Evolutionary conservation across 2,888 invertebrate genomes (phyloP), one percentile per base, ranked within the genome.

Genomic region (Meghimatium bilineatum): DNA sequence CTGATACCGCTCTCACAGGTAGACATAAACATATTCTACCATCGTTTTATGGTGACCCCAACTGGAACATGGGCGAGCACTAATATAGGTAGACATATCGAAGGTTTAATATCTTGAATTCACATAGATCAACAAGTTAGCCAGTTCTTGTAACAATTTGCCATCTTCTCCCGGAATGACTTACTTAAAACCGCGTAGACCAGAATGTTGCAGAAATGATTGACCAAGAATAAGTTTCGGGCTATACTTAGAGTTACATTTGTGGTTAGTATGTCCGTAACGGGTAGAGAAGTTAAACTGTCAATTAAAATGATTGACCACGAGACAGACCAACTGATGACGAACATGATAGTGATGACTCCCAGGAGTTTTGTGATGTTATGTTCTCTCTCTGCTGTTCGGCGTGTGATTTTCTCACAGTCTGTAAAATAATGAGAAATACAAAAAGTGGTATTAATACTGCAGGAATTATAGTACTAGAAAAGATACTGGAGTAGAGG

Each of bases 361-460:
- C 80, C 84, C n/a, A 84, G 80, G 2, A 84, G 80, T 32, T 79
- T 79, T 26, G 84, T 84, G 84, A 84, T 84, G 76, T 84, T 84
- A 67, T 84, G 84, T 34, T 84, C 84, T 14, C 84, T 32, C 44
- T 84, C 84, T 12, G 84, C 84, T 0, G 78, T 67, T 1, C 84
- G n/a, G 5, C 80, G 49, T 23, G 84, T 84, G 84, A 84, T 84
- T 29, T 80, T 80, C 76, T 84, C 84, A 66, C 84, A 84, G 26
- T 84, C 84, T 84, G 79, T 12, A 56, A 17, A 56, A 38, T 26
- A 12, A 44, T 72, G 44, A 8, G n/a, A 38, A 23, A 23, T 17
- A 23, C 2, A 56, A 56, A 3, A 17, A 49, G 17, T 12, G 49
- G 23, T 6, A 36, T 20, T 71, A 71, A 20, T 36, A 38, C 23